These are phyloP conservation scores for Lycocorax pyrrhopterus DNA, from an alignment of 2,113 vertebrate species.

Conservation along the genomic window DNA sequence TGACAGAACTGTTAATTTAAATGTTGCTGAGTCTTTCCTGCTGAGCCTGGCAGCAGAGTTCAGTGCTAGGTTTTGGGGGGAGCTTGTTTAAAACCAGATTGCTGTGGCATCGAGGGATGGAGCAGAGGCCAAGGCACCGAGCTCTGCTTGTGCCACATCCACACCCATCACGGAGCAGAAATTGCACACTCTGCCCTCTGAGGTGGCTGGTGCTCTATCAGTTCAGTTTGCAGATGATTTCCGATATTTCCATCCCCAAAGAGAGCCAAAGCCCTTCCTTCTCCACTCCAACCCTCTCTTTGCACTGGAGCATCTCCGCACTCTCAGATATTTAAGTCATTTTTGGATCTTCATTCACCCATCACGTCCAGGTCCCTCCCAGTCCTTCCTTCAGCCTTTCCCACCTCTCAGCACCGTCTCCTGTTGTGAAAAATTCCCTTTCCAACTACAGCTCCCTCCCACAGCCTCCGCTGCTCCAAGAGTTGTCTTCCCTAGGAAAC, in stretches of 20 bases:
- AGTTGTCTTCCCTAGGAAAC: background rate
- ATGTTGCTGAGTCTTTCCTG: background rate
- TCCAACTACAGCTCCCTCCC: background rate
- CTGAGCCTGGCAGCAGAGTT: background rate
- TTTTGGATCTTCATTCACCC: background rate
- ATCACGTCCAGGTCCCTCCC: background rate
- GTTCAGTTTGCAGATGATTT: background rate
- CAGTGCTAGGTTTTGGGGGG: background rate
- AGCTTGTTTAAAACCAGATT: background rate
- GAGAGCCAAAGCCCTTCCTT: background rate
- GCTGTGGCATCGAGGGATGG: background rate
- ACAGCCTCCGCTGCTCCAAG: fast-evolving
- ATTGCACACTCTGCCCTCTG: background rate
- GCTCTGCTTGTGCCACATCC: background rate
- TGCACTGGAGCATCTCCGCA: background rate
- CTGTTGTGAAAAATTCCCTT: background rate
- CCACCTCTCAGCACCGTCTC: background rate
- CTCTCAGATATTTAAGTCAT: background rate
- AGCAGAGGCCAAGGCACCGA: background rate
- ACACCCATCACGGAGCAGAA: background rate
- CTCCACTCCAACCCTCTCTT: background rate
- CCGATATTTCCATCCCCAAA: background rate
- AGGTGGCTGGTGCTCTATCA: background rate
- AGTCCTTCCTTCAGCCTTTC: background rate
- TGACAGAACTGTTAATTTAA: background rate